These are phyloP conservation scores for Phyllopteryx taeniolatus DNA, from an alignment of 2,113 vertebrate species.

Conservation along the genomic window DNA sequence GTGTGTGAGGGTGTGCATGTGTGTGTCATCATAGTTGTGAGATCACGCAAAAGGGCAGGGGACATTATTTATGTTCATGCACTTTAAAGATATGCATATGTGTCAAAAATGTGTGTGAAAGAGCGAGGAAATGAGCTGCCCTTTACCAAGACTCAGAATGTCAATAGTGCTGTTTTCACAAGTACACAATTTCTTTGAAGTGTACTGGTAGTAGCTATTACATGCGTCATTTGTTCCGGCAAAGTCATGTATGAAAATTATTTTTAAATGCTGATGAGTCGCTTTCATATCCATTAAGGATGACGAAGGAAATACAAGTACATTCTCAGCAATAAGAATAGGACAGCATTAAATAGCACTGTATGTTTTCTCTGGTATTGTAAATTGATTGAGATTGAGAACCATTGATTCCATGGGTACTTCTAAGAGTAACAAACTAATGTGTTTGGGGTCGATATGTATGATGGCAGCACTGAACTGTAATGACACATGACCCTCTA, in stretches of 20 bases:
- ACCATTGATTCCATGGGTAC: constrained; percentile 26
- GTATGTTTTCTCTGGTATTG: constrained; percentile 6
- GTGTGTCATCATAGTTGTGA: constrained; percentile 33
- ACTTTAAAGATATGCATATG: constrained; percentile 16
- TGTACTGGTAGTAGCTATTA: constrained; percentile 30
- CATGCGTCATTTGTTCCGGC: constrained; percentile 8
- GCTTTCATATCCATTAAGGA: neutral
- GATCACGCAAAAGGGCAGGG: constrained; percentile 28
- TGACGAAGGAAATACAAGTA: neutral
- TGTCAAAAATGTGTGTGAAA: neutral
- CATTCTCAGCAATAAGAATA: neutral
- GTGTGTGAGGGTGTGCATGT: neutral
- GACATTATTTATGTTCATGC: constrained; percentile 27
- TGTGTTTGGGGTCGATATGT: constrained; percentile 27
- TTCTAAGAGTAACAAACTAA: neutral
- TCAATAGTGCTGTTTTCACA: constrained; percentile 23
- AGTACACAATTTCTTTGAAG: constrained; percentile 17
- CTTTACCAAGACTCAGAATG: constrained; percentile 23
- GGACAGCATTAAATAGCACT: neutral
- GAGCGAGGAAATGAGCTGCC: neutral
- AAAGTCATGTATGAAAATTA: neutral
- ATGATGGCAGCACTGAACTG: constrained; percentile 11
- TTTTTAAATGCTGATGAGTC: neutral
- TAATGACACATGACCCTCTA: constrained; percentile 18
- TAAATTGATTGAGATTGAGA: constrained; percentile 24